Evolutionary conservation across 2,888 invertebrate species (phyloP), one percentile per base, ranked within the genome.

Genomic region (Coenonympha glycerion): DNA sequence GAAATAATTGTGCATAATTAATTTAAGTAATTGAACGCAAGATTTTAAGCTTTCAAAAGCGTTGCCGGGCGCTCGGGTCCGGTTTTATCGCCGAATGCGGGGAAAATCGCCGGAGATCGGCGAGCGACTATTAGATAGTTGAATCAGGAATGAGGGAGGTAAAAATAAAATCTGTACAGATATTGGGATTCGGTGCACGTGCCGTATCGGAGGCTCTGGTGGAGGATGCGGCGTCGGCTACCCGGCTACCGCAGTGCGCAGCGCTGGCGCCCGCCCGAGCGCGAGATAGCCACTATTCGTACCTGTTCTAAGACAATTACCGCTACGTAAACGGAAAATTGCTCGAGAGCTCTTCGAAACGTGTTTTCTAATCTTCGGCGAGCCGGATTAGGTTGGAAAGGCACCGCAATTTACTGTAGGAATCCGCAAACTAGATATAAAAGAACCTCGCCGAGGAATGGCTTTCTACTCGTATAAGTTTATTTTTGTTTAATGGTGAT

Each of bases 1-100:
- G 79, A 79, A 83, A 79, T 82, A 80, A 84, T 79, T 83, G 69
- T 84, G 81, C 80, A 85, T 85, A 85, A 83, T 84, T 84, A 76
- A 57, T 57, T 40, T 34, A 53, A 36, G 48, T 52, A 39, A 49
- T 34, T 39, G 40, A 8, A 40, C 33, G 24, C 41, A 39, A 40
- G 34, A 47, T 48, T 39, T 47, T 21, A 51, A 44, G 24, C 40
- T 37, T 53, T 30, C 44, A 18, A 40, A 48, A 39, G 18, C 22
- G 26, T 44, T 24, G 24, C 34, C 22, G 21, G 37, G 22, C 34
- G 41, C 41, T 40, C 37, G 15, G 21, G 21, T n/a, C 31, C 31
- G 46, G 16, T 45, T 54, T 54, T 52, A 49, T 47, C 36, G 45
- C 40, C 22, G 42, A 49, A 47, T 47, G 34, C 21, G 33, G 48